These are phyloP conservation scores for Apis cerana DNA, from an alignment of 1,140 invertebrate species.

Conservation along the genomic window DNA sequence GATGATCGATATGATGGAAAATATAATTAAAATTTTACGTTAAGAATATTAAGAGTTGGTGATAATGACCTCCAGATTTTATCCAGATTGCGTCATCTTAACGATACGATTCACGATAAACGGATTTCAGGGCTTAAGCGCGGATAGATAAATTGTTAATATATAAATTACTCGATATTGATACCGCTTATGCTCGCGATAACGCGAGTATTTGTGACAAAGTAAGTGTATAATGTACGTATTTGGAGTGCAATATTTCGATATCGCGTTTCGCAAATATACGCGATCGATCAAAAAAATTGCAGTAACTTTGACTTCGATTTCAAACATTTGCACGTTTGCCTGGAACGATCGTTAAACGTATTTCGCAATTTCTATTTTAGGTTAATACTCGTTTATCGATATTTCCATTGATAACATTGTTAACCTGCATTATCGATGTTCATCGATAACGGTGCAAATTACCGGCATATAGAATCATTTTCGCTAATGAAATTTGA, in stretches of 20 bases:
- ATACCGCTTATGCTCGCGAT: no score
- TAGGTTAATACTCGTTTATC: background rate
- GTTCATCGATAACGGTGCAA: background rate
- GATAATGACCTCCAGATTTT: background rate
- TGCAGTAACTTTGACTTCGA: background rate
- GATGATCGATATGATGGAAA: no score
- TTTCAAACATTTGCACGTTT: background rate
- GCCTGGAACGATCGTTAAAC: background rate
- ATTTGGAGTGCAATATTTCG: background rate
- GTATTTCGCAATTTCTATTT: background rate
- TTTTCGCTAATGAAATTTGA: background rate
- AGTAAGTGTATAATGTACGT: no score
- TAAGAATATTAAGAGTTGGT: no score
- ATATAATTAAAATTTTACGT: no score
- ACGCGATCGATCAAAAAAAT: background rate
- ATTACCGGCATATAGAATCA: background rate
- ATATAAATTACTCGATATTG: background rate
- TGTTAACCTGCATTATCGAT: background rate
- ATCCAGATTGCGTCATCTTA: background rate
- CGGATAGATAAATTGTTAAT: background rate
- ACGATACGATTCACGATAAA: background rate
- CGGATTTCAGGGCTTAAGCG: no score
- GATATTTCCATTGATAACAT: background rate
- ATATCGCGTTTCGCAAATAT: background rate
- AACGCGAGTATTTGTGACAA: background rate